Base-by-base conservation (phyloP, 2,113 vertebrate species). In the Grantiella picta region DNA sequence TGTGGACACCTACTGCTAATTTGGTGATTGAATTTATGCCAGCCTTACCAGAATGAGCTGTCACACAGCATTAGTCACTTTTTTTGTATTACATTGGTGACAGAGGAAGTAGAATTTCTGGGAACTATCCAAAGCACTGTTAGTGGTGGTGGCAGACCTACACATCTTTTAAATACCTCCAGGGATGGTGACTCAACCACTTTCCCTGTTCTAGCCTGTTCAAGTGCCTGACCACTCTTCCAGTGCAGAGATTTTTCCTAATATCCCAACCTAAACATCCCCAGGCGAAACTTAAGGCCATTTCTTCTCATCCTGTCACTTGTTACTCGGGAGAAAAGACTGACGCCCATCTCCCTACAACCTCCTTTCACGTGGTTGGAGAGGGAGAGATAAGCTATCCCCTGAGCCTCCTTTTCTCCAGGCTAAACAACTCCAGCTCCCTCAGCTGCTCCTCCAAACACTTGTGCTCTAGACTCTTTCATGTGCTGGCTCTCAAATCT, bases 311-410 rank as follows among this genome's bases (percentile, higher is more conserved):
- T 53, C 12, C 22, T 61, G 11, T 49, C 31, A 31, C 24, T 66
- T 54, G 7, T 24, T 60, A 66, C 8, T n/a, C 35, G 38, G 11
- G 12, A 35, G 70, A 68, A 53, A 21, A 60, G 24, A 82, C 17
- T 0, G 0, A 20, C 2, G 1, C 9, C 4, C 7, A 28, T 19
- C 25, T 33, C 22, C 12, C 35, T 80, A 61, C 7, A 47, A 8
- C 6, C 8, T 60, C 15, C n/a, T 59, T 80, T 66, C 29, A 33
- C 10, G 28, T 7, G 11, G 15, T 35, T 31, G 21, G 5, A n/a
- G 14, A 72, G 42, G n/a, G n/a, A 42, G 5, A 12, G 8, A 35
- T 19, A 23, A 79, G 6, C 18, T 80, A 15, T 28, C 3, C 7
- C 38, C 6, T 47, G 10, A 60, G 10, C 4, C 7, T 54, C 12